Percentiles rank a stretch among this genome's conserved stretches.
Conservation (phyloP, 2,888 invertebrate genomes). For the Neoascia interrupta region DNA sequence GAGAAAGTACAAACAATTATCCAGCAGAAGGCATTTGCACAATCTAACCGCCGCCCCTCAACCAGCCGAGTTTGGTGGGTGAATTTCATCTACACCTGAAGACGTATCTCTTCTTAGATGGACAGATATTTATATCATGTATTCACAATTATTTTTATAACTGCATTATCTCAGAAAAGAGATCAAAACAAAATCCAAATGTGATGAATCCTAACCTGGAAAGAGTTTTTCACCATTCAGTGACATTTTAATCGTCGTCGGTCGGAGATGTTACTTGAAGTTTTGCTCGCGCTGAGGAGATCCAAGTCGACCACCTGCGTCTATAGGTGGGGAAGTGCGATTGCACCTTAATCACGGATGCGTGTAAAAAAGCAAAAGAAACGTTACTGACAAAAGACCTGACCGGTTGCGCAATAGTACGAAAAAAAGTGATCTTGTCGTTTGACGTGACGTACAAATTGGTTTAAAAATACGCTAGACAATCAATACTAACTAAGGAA, state of each 20-base stretch:
- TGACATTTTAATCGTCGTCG: conserved; percentile 70
- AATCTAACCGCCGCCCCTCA: background rate
- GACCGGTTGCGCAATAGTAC: conserved; percentile 5
- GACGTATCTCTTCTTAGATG: conserved; percentile 4
- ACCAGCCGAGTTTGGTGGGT: background rate
- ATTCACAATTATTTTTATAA: conserved; percentile 28
- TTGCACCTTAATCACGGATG: conserved; percentile 32
- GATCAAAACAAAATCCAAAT: conserved; percentile 57
- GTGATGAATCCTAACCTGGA: conserved; percentile 27
- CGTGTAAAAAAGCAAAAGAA: conserved; percentile 15
- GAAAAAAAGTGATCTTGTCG: conserved; percentile 8
- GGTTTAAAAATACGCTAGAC: no score
- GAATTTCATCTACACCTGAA: conserved; percentile 10
- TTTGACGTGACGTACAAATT: conserved; percentile 1
- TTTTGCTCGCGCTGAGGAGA: background rate
- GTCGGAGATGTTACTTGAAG: conserved; percentile 25
- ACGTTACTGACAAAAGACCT: background rate
- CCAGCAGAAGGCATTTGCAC: conserved; percentile 61
- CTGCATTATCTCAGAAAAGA: conserved; percentile 47
- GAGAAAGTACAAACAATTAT: conserved; percentile 43
- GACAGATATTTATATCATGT: conserved; percentile 28
- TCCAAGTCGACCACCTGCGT: background rate
- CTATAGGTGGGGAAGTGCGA: background rate
- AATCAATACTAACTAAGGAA: no score
- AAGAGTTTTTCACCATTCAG: conserved; percentile 58